A percentile compares a stretch with the other conserved stretches of the same genome.
These are phyloP conservation scores for Ophion obscuratus DNA, from an alignment of 2,888 invertebrate species.

Conservation along the genomic window DNA sequence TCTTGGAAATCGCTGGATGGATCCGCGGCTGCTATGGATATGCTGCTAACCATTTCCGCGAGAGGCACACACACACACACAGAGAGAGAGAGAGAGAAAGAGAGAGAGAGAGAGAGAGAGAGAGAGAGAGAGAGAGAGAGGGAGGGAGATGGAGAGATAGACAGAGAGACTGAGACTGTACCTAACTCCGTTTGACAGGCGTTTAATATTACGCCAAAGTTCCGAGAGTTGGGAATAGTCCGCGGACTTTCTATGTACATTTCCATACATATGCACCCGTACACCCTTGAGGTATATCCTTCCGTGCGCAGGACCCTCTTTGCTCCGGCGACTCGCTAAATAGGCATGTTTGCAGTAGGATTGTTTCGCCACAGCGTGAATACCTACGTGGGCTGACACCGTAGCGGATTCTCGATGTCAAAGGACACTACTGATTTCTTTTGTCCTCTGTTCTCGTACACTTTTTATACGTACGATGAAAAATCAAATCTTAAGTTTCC, in stretches of 20 bases:
- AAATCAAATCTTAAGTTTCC: too few species aligned
- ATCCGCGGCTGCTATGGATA: neutral
- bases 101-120: too few species aligned
- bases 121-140: neutral
- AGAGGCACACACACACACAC: neutral
- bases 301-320: neutral
- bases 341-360: neutral
- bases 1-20: neutral
- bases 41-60: constrained; percentile 20
- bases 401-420: too few species aligned
- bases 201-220: constrained; percentile 79
- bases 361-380: too few species aligned
- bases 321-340: neutral
- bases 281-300: neutral
- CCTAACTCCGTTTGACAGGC: constrained; percentile 79
- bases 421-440: too few species aligned
- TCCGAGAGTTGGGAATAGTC: constrained; percentile 68
- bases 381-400: too few species aligned
- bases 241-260: constrained; percentile 27
- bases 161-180: constrained; percentile 38
- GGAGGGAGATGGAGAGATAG: neutral
- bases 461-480: too few species aligned
- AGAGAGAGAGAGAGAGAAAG: too few species aligned
- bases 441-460: too few species aligned
- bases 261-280: constrained; percentile 2